Evolutionary conservation across 2,888 invertebrate genomes (phyloP).

Genomic region (Oscheius onirici): DNA sequence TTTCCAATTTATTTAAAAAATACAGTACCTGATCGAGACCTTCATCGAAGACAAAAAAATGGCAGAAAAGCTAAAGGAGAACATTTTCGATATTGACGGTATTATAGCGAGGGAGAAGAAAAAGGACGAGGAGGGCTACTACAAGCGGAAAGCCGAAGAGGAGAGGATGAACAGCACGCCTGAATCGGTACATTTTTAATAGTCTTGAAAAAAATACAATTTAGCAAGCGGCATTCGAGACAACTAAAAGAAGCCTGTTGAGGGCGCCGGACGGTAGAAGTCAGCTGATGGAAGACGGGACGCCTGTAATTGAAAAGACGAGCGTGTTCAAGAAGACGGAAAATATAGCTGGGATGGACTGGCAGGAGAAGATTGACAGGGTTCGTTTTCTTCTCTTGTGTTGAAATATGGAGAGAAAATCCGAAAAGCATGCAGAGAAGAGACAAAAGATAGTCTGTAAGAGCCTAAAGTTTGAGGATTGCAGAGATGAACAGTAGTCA

Average conservation of each 20-base stretch:
- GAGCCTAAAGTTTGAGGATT: too few species aligned
- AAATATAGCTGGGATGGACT: background rate
- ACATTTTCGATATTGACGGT: constrained; percentile 6
- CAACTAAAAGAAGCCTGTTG: background rate
- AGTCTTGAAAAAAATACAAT: background rate
- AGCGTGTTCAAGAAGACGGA: background rate
- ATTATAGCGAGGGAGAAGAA: background rate
- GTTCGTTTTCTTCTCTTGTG: background rate
- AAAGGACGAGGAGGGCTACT: background rate
- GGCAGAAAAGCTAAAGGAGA: background rate
- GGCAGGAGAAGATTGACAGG: constrained; percentile 15
- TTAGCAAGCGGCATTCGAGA: background rate
- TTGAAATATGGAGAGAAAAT: too few species aligned
- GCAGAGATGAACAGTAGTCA: too few species aligned
- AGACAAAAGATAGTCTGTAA: too few species aligned
- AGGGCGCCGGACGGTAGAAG: background rate
- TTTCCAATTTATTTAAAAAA: background rate
- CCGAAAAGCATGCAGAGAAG: too few species aligned
- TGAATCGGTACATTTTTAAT: background rate
- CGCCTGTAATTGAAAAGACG: background rate
- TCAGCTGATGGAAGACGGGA: background rate
- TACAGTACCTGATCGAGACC: constrained; percentile 18
- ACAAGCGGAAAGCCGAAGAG: background rate
- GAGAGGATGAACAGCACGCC: background rate
- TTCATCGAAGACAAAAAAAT: constrained; percentile 4